A percentile compares a stretch with the other conserved stretches of the same genome.
phyloP scores from a whole-genome alignment of 2,113 vertebrate genomes.

The Percopsis transmontana region DNA sequence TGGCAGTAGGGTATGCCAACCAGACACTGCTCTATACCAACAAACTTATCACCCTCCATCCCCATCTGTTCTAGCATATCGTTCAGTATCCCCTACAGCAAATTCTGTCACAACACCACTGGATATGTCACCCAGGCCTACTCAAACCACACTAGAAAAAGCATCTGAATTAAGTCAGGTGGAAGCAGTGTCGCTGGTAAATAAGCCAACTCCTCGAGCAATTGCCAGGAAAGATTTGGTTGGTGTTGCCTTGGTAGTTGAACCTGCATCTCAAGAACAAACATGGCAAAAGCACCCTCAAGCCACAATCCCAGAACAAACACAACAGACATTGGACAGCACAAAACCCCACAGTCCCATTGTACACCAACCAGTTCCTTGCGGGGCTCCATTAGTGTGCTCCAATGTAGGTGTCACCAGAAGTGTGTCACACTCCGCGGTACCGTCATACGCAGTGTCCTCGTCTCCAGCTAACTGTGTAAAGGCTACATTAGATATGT shows the following conservation, averaged over 20 bases:
- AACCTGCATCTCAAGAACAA: conserved; percentile 28
- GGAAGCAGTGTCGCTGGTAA: conserved; percentile 60
- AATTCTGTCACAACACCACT: conserved; percentile 74
- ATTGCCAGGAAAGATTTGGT: conserved; percentile 44
- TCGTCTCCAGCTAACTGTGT: conserved; percentile 64
- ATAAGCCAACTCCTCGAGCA: conserved; percentile 51
- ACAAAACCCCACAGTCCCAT: conserved; percentile 3
- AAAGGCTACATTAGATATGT: conserved; percentile 67
- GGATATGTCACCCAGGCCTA: conserved; percentile 74
- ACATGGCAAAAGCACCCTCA: conserved; percentile 9
- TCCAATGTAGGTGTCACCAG: conserved; percentile 4
- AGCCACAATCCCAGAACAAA: conserved; percentile 10
- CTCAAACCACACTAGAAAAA: conserved; percentile 33
- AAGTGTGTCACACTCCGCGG: conserved; percentile 13
- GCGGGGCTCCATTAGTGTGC: background rate
- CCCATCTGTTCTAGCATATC: conserved; percentile 33
- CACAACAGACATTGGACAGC: conserved; percentile 8
- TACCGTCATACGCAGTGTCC: conserved; percentile 9
- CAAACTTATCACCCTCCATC: conserved; percentile 11
- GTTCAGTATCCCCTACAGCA: conserved; percentile 46
- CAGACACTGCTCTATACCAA: conserved; percentile 26
- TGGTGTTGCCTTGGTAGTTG: conserved; percentile 57
- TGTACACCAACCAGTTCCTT: conserved; percentile 17
- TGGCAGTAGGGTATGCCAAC: conserved; percentile 1
- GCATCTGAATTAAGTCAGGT: conserved; percentile 10